Base-by-base conservation (phyloP, 2,113 vertebrate species). In the Ramphastos sulfuratus region DNA sequence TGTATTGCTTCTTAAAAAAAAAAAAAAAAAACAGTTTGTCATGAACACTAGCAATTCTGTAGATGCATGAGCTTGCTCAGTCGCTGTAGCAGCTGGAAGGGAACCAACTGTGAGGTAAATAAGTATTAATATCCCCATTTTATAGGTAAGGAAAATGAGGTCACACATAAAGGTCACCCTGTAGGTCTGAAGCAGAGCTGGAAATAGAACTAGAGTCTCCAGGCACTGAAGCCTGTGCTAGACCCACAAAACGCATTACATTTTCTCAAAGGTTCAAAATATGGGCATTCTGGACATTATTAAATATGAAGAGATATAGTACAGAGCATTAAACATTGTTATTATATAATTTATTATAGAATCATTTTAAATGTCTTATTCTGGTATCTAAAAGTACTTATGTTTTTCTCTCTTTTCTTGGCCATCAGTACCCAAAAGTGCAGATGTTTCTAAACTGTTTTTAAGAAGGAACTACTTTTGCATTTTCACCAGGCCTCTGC, bases 121-220 rank as follows among this genome's bases (percentile, higher is more conserved):
- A 96, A 93, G 93, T 95, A 94, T 96, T 95, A 96, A 94, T 95
- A 96, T 91, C 87, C 44, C 61, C 44, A 78, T 95, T 94, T 93
- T 92, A 84, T 96, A 96, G 93, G 95, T 96, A 90, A 95, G 90
- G 95, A 96, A 94, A 96, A 96, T 92, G 90, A 96, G 93, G 91
- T 94, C 94, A 94, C 87, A 76, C 20, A 0, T 95, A 96, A 96
- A 94, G 91, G 93, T 96, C 93, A 94, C 87, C 44, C 93, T 91
- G 82, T 83, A 92, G 81, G 76, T 93, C 82, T 93, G 90, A 94
- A 91, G 90, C 66, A 94, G 82, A 84, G 90, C 90, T 91, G 66
- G 91, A 94, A 96, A 95, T 95, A 96, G 95, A 94, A 88, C 82
- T 84, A 59, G 82, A 94, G 90, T 87, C 90, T 94, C 73, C 54